phyloP scores from a whole-genome alignment of 2,888 invertebrate genomes.

The Rotaria magnacalcarata region DNA sequence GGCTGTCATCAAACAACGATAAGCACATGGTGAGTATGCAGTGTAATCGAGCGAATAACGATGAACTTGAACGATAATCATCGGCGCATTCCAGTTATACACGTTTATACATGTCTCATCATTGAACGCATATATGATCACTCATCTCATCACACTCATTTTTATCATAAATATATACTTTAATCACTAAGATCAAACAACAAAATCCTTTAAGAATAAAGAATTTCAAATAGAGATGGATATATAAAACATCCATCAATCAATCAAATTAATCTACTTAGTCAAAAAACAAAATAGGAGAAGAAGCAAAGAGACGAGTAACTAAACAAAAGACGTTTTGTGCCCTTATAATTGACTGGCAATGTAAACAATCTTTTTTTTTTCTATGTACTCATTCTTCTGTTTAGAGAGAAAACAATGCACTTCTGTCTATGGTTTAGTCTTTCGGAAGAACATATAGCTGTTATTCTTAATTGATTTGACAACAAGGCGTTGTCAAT shows the following conservation, averaged over 20 bases:
- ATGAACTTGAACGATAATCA: constrained; percentile 26
- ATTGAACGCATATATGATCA: not conserved
- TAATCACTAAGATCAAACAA: not conserved
- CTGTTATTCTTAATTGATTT: constrained; percentile 26
- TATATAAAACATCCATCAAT: not conserved
- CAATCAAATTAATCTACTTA: not conserved
- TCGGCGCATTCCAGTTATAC: constrained; percentile 11
- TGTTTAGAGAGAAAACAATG: constrained; percentile 26
- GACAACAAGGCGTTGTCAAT: constrained; percentile 16
- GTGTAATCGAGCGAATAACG: constrained; percentile 29
- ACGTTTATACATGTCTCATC: not conserved
- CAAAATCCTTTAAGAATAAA: not conserved
- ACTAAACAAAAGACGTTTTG: not conserved
- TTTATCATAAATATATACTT: not conserved
- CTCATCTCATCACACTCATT: not conserved
- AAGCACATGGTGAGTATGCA: not conserved
- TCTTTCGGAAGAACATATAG: constrained; percentile 18
- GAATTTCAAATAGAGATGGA: not conserved
- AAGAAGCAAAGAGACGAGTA: not conserved
- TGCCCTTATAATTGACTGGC: constrained; percentile 22
- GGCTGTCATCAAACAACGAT: not conserved
- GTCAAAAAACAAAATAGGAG: no score
- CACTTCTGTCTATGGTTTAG: constrained; percentile 2
- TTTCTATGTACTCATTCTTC: not conserved
- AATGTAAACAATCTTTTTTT: constrained; percentile 1